Percentiles rank a stretch among this genome's conserved stretches.
Evolutionary conservation across 2,797 vertebrate species (phyloP).

Genomic region (Garrulus glandarius): DNA sequence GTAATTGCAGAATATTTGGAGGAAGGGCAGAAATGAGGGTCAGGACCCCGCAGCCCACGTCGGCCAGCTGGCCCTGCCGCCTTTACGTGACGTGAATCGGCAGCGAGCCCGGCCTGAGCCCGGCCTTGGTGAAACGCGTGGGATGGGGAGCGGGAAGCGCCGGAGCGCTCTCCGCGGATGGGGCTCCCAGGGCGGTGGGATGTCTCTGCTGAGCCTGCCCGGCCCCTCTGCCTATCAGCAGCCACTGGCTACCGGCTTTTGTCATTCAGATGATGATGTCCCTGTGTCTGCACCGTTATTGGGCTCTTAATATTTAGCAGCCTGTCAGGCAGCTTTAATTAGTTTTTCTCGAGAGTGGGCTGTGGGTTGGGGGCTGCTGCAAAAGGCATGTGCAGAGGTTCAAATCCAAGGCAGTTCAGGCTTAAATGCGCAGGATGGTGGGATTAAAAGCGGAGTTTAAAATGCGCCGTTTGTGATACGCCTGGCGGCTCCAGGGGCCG

Average conservation of each 20-base stretch:
- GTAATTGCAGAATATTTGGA: slow-evolving; percentile 16
- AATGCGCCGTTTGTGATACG: slow-evolving; percentile 37
- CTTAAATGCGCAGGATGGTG: slow-evolving; percentile 8
- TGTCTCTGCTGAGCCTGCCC: neutral
- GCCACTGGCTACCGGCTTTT: neutral
- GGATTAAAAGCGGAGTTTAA: slow-evolving; percentile 62
- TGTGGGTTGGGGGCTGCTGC: neutral
- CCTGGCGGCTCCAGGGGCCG: slow-evolving; percentile 21
- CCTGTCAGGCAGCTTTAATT: slow-evolving; percentile 28
- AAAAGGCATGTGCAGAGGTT: neutral
- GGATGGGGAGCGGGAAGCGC: neutral
- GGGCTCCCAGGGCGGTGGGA: neutral
- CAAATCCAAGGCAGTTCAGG: slow-evolving; percentile 19
- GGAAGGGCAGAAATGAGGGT: slow-evolving; percentile 38
- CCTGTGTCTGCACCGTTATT: neutral
- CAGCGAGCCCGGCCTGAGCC: neutral
- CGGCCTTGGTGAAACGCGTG: neutral
- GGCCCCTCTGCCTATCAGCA: neutral
- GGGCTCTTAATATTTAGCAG: slow-evolving; percentile 38
- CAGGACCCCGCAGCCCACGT: neutral
- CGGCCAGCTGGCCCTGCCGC: neutral
- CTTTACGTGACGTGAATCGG: neutral
- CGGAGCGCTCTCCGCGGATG: rapidly evolving
- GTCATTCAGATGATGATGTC: neutral
- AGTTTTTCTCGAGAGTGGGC: slow-evolving; percentile 17